phyloP scores from a whole-genome alignment of 2,888 invertebrate genomes.

The Chalcis sispes region DNA sequence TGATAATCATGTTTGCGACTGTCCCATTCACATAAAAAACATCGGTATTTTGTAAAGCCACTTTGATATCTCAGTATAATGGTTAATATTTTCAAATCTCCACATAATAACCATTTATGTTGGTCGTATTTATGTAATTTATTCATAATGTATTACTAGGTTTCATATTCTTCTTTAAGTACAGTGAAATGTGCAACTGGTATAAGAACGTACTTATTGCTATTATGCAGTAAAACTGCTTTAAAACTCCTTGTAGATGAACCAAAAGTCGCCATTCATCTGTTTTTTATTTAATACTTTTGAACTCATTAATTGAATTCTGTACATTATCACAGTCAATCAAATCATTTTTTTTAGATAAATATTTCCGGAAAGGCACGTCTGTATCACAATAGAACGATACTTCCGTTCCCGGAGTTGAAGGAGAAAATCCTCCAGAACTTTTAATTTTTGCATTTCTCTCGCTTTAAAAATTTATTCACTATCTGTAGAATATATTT shows the following conservation, averaged over 20 bases:
- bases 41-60: slow-evolving; percentile 33
- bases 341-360: neutral
- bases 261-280: neutral
- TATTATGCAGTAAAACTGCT: neutral
- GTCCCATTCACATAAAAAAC: slow-evolving; percentile 35
- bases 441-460: no score
- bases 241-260: slow-evolving; percentile 4
- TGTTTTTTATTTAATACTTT: neutral
- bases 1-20: slow-evolving; percentile 20
- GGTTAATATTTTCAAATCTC: slow-evolving; percentile 12
- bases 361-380: neutral
- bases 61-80: slow-evolving; percentile 33
- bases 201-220: neutral
- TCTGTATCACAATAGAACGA: neutral
- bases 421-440: no score
- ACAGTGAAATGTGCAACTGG: neutral
- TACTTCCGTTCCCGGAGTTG: neutral
- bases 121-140: neutral
- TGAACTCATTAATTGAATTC: neutral
- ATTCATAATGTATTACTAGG: neutral
- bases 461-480: no score
- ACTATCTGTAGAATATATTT: no score
- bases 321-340: neutral
- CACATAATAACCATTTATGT: neutral
- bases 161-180: neutral